Conservation (phyloP, 23 tunicate species). For the Halocynthia roretzi region DNA sequence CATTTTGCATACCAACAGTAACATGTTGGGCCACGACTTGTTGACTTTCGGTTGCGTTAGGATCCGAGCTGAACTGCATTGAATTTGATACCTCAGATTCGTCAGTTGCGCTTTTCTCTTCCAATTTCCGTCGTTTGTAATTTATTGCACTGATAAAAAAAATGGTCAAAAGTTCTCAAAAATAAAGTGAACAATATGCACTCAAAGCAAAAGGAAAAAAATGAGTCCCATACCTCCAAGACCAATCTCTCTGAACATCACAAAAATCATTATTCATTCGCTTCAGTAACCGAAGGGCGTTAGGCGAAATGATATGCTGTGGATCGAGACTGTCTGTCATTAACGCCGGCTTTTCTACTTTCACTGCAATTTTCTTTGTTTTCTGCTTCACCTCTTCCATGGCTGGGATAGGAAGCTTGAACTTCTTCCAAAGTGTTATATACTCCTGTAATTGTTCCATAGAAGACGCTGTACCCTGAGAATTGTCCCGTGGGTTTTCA, state of each 20-base stretch:
- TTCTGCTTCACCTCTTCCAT: not conserved
- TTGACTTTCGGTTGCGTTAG: not conserved
- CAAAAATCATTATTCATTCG: not conserved
- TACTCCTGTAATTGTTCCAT: slow-evolving; percentile 13
- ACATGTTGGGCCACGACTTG: slow-evolving; percentile 1
- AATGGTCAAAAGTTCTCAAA: too few species aligned
- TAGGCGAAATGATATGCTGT: not conserved
- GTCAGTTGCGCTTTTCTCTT: not conserved
- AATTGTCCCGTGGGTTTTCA: too few species aligned
- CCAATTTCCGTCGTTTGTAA: slow-evolving; percentile 9
- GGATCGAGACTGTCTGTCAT: slow-evolving; percentile 3
- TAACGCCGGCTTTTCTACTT: not conserved
- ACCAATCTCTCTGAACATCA: slow-evolving; percentile 2
- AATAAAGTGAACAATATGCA: too few species aligned
- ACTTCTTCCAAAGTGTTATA: slow-evolving; percentile 18
- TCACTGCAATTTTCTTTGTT: not conserved
- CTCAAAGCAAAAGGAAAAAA: too few species aligned
- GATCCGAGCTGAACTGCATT: not conserved
- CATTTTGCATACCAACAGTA: not conserved
- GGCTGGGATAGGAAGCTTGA: slow-evolving; percentile 1
- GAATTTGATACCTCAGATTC: not conserved
- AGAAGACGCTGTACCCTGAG: too few species aligned
- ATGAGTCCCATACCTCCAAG: not conserved
- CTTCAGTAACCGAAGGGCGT: not conserved
- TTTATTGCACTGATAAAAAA: not conserved